A percentile compares a stretch with the other conserved stretches of the same genome.
These are phyloP conservation scores for Ahaetulla prasina DNA, from an alignment of 2,113 vertebrate species.

Conservation along the genomic window DNA sequence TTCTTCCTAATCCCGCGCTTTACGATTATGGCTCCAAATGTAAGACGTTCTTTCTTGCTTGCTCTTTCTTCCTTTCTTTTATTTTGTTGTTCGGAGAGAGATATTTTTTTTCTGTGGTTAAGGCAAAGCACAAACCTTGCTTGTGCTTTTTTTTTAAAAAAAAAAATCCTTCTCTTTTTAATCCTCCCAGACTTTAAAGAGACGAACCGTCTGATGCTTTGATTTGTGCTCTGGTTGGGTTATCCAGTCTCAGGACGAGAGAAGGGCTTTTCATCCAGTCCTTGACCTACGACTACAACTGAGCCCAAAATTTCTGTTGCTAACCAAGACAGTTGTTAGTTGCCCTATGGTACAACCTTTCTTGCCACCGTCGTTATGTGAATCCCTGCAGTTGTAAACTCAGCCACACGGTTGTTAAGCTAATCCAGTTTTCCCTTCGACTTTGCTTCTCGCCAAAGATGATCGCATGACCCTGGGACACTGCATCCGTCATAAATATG, in stretches of 20 bases:
- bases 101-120: slow-evolving; percentile 15
- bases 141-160: not conserved
- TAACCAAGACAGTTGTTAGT: not conserved
- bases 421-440: not conserved
- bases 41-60: not conserved
- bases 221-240: not conserved
- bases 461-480: not conserved
- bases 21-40: slow-evolving; percentile 6
- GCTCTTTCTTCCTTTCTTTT: not conserved
- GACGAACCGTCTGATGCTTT: not conserved
- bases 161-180: not conserved
- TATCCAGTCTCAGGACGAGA: not conserved
- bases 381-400: not conserved
- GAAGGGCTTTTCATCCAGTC: not conserved
- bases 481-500: not conserved
- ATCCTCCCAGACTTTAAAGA: slow-evolving; percentile 1
- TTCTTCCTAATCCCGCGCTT: slow-evolving; percentile 18
- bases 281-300: not conserved
- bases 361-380: not conserved
- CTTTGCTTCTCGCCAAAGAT: not conserved
- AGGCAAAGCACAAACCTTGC: slow-evolving; percentile 4
- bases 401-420: not conserved
- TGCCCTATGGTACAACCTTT: not conserved
- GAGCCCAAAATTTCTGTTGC: not conserved
- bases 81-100: not conserved